Evolutionary conservation across 2,888 invertebrate genomes (phyloP).

Genomic region (Stratiomys singularior): DNA sequence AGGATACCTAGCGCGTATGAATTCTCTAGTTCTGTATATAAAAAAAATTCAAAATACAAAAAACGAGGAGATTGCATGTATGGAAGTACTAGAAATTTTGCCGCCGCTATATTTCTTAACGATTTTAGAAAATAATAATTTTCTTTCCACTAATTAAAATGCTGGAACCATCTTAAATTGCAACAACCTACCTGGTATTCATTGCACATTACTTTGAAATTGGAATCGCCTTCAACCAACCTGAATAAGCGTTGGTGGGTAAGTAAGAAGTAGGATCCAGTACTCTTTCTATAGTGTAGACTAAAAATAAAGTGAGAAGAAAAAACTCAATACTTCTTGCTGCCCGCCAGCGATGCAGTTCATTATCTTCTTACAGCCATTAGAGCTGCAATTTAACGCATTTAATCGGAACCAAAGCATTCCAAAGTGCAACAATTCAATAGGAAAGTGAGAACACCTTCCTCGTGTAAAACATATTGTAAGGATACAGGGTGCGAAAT

Average conservation of each 20-base stretch:
- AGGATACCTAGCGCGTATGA: no score
- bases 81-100: no score
- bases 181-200: background rate
- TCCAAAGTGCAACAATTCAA: background rate
- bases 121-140: no score
- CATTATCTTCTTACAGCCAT: background rate
- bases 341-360: background rate
- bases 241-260: no score
- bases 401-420: slow-evolving; percentile 15
- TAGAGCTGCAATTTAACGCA: background rate
- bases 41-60: no score
- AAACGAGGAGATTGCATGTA: no score
- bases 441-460: slow-evolving; percentile 2
- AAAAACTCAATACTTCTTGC: background rate
- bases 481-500: no score
- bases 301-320: no score
- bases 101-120: no score
- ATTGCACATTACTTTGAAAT: background rate
- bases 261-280: no score
- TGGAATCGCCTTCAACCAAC: background rate
- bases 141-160: background rate
- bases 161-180: background rate
- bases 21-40: no score
- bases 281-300: no score
- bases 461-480: background rate